Evolutionary conservation across 2,797 vertebrate genomes (phyloP).

Genomic region (Garrulus glandarius): DNA sequence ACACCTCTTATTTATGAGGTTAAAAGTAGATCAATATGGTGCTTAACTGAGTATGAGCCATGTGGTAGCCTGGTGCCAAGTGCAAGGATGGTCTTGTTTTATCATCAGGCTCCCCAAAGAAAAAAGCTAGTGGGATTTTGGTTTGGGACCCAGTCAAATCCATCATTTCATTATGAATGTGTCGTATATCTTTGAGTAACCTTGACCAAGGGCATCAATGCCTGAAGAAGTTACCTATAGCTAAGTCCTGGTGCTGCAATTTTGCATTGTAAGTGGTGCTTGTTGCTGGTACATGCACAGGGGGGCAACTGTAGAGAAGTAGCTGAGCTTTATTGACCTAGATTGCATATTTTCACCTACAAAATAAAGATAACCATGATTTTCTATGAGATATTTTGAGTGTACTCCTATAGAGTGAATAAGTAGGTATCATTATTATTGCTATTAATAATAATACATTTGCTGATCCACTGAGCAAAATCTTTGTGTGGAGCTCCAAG

Average conservation of each 20-base stretch:
- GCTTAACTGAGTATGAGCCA: background rate
- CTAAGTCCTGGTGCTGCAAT: background rate
- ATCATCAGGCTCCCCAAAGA: background rate
- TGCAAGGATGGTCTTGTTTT: background rate
- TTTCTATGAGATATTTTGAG: background rate
- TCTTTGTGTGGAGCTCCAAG: background rate
- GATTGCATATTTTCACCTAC: background rate
- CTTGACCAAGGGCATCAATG: background rate
- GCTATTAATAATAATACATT: background rate
- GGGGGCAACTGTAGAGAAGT: accelerated
- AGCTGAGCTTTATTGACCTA: background rate
- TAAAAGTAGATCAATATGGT: conserved; percentile 13
- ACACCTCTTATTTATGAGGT: background rate
- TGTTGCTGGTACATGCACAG: accelerated
- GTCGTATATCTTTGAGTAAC: background rate
- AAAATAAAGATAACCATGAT: background rate
- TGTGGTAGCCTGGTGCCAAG: background rate
- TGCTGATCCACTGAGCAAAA: background rate
- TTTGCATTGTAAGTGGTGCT: background rate
- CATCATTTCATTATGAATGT: conserved; percentile 17
- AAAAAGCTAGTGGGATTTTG: background rate
- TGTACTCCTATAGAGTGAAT: background rate
- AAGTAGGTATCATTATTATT: background rate
- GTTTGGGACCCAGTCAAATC: background rate
- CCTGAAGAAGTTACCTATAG: background rate